These are phyloP conservation scores for Aulostomus chinensis DNA, from an alignment of 2,797 vertebrate species.

Conservation along the genomic window DNA sequence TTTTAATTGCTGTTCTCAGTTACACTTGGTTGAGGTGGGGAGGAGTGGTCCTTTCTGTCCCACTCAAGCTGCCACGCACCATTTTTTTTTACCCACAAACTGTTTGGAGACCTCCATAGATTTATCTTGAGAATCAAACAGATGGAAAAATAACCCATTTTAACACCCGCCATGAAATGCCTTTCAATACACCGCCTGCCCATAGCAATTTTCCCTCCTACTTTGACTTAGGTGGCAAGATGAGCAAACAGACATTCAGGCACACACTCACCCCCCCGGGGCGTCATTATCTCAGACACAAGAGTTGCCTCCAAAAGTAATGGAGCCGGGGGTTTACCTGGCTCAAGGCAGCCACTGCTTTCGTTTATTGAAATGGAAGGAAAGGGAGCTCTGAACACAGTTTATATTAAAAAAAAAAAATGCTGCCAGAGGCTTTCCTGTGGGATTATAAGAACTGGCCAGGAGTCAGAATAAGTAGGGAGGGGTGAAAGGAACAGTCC, in stretches of 20 bases:
- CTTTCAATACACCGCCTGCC: slow-evolving; percentile 58
- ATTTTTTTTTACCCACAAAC: slow-evolving; percentile 40
- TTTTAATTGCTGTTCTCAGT: slow-evolving; percentile 67
- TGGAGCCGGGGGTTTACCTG: slow-evolving; percentile 64
- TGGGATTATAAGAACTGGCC: slow-evolving; percentile 68
- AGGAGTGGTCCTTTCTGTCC: slow-evolving; percentile 42
- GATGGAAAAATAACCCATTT: slow-evolving; percentile 62
- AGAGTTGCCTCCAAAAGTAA: slow-evolving; percentile 64
- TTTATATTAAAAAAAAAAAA: slow-evolving; percentile 48
- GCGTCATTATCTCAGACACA: slow-evolving; percentile 70
- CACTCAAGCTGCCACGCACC: slow-evolving; percentile 43
- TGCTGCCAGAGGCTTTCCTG: slow-evolving; percentile 58
- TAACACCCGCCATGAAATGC: slow-evolving; percentile 52
- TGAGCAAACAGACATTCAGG: slow-evolving; percentile 69
- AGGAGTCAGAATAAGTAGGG: slow-evolving; percentile 49
- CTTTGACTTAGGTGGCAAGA: slow-evolving; percentile 52
- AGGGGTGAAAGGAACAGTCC: slow-evolving; percentile 39
- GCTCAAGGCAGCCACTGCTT: slow-evolving; percentile 48
- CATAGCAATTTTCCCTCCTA: slow-evolving; percentile 52
- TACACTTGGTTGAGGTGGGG: slow-evolving; percentile 48
- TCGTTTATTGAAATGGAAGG: slow-evolving; percentile 60
- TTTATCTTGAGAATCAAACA: slow-evolving; percentile 58
- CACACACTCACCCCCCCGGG: slow-evolving; percentile 51
- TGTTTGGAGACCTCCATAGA: slow-evolving; percentile 23
- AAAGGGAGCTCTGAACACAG: slow-evolving; percentile 55